phyloP scores from a whole-genome alignment of 2,888 invertebrate genomes.

The Microchrysa polita region DNA sequence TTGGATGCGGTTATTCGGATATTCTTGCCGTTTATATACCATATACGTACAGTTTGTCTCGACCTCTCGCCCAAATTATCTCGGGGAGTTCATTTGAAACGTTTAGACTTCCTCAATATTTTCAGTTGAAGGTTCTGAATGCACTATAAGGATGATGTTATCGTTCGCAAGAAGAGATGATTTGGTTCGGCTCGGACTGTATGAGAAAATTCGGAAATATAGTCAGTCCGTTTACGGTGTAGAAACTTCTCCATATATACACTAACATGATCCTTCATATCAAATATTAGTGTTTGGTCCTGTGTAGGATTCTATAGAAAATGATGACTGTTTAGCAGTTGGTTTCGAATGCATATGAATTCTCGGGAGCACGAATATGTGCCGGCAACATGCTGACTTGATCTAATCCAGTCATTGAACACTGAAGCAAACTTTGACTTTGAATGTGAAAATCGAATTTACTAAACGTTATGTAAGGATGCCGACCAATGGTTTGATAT shows the following conservation, averaged over 20 bases:
- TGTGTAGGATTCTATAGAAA: not conserved
- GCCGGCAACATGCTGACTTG: not conserved
- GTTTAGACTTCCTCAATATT: not conserved
- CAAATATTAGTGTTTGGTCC: slow-evolving; percentile 15
- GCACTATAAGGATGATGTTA: not conserved
- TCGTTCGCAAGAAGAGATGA: not conserved
- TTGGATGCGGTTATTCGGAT: not conserved
- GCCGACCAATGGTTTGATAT: not conserved
- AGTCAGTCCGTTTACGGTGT: too few species aligned
- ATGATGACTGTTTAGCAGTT: too few species aligned
- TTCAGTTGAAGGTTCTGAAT: not conserved
- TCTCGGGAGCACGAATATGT: too few species aligned
- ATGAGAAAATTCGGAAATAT: not conserved
- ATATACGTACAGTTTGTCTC: not conserved
- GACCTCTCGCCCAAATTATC: not conserved
- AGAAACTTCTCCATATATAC: not conserved
- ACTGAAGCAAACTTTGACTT: not conserved
- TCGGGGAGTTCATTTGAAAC: not conserved
- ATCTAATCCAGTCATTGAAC: not conserved
- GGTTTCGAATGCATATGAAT: too few species aligned
- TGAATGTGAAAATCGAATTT: not conserved
- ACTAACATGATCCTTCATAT: not conserved
- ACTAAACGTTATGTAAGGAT: slow-evolving; percentile 8
- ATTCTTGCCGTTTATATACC: too few species aligned
- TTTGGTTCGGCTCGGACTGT: not conserved